Evolutionary conservation across 2,113 vertebrate genomes (phyloP), one percentile per base, ranked within the genome.

Genomic region (Bambusicola thoracicus): DNA sequence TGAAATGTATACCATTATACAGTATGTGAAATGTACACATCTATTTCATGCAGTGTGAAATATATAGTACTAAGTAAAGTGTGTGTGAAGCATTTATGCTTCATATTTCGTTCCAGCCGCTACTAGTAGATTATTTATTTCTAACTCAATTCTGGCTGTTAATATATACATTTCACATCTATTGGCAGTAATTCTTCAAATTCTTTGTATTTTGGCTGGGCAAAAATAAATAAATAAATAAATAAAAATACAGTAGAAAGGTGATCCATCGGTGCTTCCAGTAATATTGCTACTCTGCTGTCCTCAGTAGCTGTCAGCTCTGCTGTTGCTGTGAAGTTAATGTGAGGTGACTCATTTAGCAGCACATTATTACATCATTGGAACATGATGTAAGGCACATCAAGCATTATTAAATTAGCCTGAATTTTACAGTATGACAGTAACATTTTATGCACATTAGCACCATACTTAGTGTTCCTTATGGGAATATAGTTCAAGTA

Each of bases 341-440:
- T 97, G 96, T 84, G 90, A 96, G 96, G 94, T 95, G 97, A 97
- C 96, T 98, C 95, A 96, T 96, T 98, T 97, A 97, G 94, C 91
- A 91, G 85, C 81, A n/a, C 67, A 91, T 97, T 98, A 98, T 97
- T 98, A 96, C 95, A 98, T 97, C 97, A 97, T 92, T 96, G 97
- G 94, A 94, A 85, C 96, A 95, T 97, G 97, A 98, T 97, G 95
- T 94, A 97, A 97, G 97, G 95, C 91, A 91, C 90, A 97, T 95
- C 95, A 95, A 75, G 87, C 96, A 87, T 97, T 97, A 98, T 98
- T 98, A 96, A 97, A 97, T 97, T 97, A 97, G 90, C 62, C 74
- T 95, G 93, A 97, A 85, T 93, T 97, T 95, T 98, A 62, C 53
- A 95, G 87, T 90, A 96, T 96, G 95, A 96, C 96, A 92, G 93